phyloP scores from a whole-genome alignment of 1,140 invertebrate genomes.

The Chionoecetes opilio region DNA sequence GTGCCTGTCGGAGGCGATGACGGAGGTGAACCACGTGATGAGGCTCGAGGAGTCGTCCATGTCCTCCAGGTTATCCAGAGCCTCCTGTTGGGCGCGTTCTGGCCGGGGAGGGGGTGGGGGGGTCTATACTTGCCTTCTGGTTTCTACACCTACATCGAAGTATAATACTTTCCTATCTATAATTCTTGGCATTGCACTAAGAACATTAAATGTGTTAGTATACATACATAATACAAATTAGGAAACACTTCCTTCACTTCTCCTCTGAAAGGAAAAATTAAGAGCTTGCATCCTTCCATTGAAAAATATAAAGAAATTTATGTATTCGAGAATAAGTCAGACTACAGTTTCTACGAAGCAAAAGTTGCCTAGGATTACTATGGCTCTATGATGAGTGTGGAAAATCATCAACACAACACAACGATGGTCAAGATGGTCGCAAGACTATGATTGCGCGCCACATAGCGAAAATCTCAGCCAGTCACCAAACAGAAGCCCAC shows the following conservation, averaged over 20 bases:
- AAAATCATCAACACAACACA: no score
- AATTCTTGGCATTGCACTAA: background rate
- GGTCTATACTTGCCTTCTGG: background rate
- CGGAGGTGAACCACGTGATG: constrained; percentile 56
- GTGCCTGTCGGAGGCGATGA: constrained; percentile 39
- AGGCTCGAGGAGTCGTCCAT: constrained; percentile 60
- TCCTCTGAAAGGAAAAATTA: background rate
- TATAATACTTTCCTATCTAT: background rate
- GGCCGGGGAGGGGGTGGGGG: constrained; percentile 32
- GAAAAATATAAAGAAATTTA: no score
- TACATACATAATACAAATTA: background rate
- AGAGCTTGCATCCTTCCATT: background rate
- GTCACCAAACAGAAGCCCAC: no score
- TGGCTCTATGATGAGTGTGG: no score
- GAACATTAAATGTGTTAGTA: background rate
- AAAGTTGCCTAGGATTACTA: no score
- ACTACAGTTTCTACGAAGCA: no score
- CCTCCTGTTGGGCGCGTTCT: constrained; percentile 61
- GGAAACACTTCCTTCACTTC: background rate
- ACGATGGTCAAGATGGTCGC: no score
- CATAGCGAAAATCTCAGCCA: no score
- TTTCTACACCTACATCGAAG: background rate
- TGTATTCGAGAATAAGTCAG: no score
- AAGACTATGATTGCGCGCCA: no score
- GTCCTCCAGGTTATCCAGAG: constrained; percentile 6